Conservation (phyloP, 2,888 invertebrate genomes). For the Microctonus hyperodae region DNA sequence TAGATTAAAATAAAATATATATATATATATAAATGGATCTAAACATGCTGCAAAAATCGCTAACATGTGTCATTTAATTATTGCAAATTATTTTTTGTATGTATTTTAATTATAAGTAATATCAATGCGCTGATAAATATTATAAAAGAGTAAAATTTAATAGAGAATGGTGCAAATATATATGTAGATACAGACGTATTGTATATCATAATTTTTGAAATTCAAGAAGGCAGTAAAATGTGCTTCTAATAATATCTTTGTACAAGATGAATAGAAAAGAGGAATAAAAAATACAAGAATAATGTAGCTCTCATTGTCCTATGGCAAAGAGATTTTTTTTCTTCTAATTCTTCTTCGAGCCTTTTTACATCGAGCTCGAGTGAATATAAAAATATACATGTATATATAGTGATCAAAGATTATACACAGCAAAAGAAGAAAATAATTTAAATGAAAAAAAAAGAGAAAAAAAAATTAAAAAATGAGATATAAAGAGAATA, state of each 20-base stretch:
- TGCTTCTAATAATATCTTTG: slow-evolving; percentile 18
- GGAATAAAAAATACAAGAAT: background rate
- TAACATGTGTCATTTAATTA: background rate
- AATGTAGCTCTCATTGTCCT: background rate
- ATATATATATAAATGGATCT: too few relatives aligned
- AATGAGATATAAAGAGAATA: background rate
- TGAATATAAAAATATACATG: background rate
- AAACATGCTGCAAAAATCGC: background rate
- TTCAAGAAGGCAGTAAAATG: slow-evolving; percentile 29
- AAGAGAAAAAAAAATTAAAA: background rate
- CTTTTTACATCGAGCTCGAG: slow-evolving; percentile 9
- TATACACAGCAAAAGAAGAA: background rate
- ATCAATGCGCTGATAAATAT: background rate
- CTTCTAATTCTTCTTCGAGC: background rate
- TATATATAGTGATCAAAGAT: background rate
- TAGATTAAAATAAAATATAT: too few relatives aligned
- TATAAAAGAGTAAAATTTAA: background rate
- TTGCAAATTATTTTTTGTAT: too few relatives aligned
- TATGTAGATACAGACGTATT: slow-evolving; percentile 2
- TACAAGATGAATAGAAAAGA: background rate
- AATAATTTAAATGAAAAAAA: background rate
- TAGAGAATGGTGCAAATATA: slow-evolving; percentile 8
- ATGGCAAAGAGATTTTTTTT: background rate
- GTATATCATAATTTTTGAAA: slow-evolving; percentile 19
- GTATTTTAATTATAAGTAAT: background rate